A percentile compares a stretch with the other conserved stretches of the same genome.
Conservation (phyloP, 2,113 vertebrate species). For the Phyllostomus hastatus region DNA sequence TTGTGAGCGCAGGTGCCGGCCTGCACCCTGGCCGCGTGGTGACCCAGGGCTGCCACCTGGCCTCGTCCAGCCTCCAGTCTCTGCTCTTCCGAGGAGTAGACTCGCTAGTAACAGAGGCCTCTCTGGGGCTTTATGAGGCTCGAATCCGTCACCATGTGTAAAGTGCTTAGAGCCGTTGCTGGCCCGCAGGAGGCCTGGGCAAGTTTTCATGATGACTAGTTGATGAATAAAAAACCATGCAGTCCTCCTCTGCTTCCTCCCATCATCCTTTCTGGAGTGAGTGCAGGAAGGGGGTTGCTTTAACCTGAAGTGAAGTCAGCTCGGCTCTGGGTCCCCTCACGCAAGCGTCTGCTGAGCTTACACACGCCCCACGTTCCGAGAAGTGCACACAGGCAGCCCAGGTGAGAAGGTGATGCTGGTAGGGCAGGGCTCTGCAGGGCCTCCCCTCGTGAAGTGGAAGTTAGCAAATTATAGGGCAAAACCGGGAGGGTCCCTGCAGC, state of each 20-base stretch:
- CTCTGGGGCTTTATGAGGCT: background rate
- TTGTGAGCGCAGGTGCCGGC: background rate
- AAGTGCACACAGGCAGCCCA: background rate
- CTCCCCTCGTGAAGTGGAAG: background rate
- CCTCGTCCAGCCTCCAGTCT: background rate
- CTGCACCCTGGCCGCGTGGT: accelerated
- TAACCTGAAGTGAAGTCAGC: background rate
- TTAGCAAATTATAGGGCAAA: background rate
- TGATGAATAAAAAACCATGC: background rate
- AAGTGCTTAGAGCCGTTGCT: background rate
- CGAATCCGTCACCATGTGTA: accelerated
- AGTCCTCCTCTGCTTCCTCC: background rate
- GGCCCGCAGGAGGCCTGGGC: background rate
- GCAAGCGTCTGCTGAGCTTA: background rate
- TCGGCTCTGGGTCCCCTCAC: background rate
- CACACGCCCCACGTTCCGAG: background rate
- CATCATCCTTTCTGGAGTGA: background rate
- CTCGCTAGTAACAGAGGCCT: background rate
- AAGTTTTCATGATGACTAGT: background rate
- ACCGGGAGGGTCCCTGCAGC: background rate
- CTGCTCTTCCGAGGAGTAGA: background rate
- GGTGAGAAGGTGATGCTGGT: background rate
- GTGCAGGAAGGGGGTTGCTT: background rate
- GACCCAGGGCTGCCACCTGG: background rate
- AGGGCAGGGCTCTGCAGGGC: background rate